A percentile compares a stretch with the other conserved stretches of the same genome.
Evolutionary conservation across 2,113 vertebrate genomes (phyloP).

Genomic region (Tragelaphus scriptus): DNA sequence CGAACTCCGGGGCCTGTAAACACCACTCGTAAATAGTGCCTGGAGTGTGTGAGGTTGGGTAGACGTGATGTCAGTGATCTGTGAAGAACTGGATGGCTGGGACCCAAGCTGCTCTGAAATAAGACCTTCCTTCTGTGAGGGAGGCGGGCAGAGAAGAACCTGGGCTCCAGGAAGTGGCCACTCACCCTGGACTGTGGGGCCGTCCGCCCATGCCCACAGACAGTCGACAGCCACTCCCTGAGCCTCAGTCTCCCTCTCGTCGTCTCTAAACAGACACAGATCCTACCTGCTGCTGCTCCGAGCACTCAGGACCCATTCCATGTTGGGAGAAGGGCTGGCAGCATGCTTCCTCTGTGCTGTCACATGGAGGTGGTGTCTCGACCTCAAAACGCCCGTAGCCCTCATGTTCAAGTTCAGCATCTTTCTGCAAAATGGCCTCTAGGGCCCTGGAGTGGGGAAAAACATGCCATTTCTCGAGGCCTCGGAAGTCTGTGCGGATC

Average conservation of each 20-base stretch:
- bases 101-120: constrained; percentile 46
- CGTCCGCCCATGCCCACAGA: neutral
- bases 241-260: neutral
- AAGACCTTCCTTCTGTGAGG: constrained; percentile 34
- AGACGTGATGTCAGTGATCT: constrained; percentile 48
- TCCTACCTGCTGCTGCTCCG: neutral
- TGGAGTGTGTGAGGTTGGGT: constrained; percentile 44
- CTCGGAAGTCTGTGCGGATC: neutral
- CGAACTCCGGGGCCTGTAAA: constrained; percentile 49
- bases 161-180: neutral
- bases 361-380: neutral
- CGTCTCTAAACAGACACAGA: neutral
- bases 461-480: neutral
- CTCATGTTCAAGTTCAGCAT: neutral
- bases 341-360: neutral
- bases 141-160: neutral
- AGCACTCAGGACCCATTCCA: no score
- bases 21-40: constrained; percentile 33
- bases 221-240: neutral
- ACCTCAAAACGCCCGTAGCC: neutral
- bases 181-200: neutral
- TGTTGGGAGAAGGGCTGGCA: neutral
- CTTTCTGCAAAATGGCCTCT: neutral
- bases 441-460: neutral
- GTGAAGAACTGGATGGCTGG: neutral